Conservation (phyloP, 2,888 invertebrate species). For the Stenchaetothrips biformis region DNA sequence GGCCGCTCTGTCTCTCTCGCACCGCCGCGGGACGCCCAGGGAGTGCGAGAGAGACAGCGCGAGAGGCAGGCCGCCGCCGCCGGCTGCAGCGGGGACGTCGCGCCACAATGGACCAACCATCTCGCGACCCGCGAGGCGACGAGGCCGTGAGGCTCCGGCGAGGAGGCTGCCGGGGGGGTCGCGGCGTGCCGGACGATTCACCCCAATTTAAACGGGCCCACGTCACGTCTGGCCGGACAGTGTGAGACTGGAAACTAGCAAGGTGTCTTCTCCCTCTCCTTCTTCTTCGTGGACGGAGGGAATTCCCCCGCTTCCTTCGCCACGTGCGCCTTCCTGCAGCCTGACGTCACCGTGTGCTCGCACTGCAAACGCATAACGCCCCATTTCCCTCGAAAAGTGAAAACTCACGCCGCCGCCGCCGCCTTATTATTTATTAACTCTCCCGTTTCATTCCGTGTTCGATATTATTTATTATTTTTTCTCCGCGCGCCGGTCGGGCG, state of each 20-base stretch:
- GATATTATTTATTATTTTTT: constrained; percentile 4
- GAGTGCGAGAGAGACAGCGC: neutral
- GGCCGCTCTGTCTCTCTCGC: neutral
- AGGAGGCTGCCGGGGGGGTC: too few relatives aligned
- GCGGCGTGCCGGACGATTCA: neutral
- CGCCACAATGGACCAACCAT: constrained; percentile 3
- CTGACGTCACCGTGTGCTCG: too few relatives aligned
- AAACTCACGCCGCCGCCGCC: too few relatives aligned
- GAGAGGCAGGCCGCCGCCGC: neutral
- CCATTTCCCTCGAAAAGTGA: too few relatives aligned
- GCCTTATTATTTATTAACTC: neutral
- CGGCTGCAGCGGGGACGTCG: neutral
- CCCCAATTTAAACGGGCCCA: constrained; percentile 17
- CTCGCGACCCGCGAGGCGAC: neutral
- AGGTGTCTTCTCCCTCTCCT: neutral
- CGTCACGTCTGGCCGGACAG: neutral
- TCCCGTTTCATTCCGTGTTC: constrained; percentile 10
- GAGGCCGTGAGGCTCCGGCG: neutral
- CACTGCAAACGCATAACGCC: too few relatives aligned
- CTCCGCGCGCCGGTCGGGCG: neutral
- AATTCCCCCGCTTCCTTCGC: too few relatives aligned
- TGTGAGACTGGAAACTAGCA: neutral
- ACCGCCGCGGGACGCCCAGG: neutral
- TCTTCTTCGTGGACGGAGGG: neutral
- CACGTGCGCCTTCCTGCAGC: too few relatives aligned